Conservation (phyloP, 2,797 vertebrate genomes). For the Bucorvus abyssinicus region DNA sequence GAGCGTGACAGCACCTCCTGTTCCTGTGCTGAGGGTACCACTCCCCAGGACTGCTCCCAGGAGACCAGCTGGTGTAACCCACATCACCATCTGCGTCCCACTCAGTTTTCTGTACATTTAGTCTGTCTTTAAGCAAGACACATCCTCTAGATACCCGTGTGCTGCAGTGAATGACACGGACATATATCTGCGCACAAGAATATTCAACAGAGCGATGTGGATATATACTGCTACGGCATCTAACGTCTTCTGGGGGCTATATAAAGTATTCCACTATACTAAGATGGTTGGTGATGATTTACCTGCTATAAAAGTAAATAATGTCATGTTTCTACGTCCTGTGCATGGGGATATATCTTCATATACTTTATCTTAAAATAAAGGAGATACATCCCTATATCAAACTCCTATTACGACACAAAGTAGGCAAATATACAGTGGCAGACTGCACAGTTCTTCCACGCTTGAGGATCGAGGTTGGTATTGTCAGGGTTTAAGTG, state of each 20-base stretch:
- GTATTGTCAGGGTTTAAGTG: background rate
- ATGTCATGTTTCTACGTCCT: background rate
- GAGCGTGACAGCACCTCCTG: background rate
- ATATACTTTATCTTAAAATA: background rate
- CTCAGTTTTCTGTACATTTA: background rate
- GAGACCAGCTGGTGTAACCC: background rate
- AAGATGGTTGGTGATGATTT: background rate
- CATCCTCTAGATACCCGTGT: background rate
- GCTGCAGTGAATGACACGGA: background rate
- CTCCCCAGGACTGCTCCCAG: accelerated
- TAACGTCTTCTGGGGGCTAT: background rate
- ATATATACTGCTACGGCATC: background rate
- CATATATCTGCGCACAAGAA: background rate
- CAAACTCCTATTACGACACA: background rate
- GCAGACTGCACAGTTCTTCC: background rate
- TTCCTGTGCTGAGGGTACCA: background rate
- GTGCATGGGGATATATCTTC: background rate
- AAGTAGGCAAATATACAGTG: background rate
- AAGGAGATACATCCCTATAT: background rate
- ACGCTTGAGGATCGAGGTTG: background rate
- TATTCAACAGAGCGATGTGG: background rate
- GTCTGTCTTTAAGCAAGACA: background rate
- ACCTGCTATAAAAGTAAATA: background rate
- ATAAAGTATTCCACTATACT: background rate
- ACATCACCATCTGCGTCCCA: background rate